Evolutionary conservation across 2,888 invertebrate species (phyloP), one percentile per base, ranked within the genome.

Genomic region (Ferdinandea cuprea): DNA sequence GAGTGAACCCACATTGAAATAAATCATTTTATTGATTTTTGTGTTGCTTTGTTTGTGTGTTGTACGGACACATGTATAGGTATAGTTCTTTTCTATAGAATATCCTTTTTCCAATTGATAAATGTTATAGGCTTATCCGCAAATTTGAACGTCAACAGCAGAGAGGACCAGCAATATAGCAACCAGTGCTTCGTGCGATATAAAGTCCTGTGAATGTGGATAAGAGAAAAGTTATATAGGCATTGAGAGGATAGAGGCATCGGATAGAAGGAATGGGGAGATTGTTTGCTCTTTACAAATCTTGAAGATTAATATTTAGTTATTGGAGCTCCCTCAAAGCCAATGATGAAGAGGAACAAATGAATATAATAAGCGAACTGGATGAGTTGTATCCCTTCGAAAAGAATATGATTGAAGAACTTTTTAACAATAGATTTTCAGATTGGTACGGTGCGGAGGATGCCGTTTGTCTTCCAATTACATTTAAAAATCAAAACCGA

Each of bases 101-200:
- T 71, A 77, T 81, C 77, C 71, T 77, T 72, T 79, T 81, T 56
- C 74, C 65, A 72, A 77, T 77, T 81, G 81, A 81, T 77, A 71
- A 81, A 81, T 81, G 71, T 81, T 81, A 81, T 72, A 81, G 81
- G 71, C 81, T 81, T 77, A 77, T 77, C 81, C 71, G 71, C 71
- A 81, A 81, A 81, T 81, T 81, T 77, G 54, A 81, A 72, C 81
- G 77, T 77, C 81, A 81, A 77, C 77, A 66, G 50, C 71, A 77
- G 80, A 59, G 65, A 46, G 68, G 44, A 66, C 35, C 35, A 35
- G 8, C 7, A 35, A 9, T 25, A 13, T 65, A 77, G 80, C 71
- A 77, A 59, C 77, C 56, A 68, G 80, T 69, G 76, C 63, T 6
- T 25, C 3, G 13, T 32, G 13, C 25, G 42, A n/a, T 19, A 13